Evolutionary conservation across 1,140 invertebrate genomes (phyloP).

Genomic region (Cyclargus thomasi): DNA sequence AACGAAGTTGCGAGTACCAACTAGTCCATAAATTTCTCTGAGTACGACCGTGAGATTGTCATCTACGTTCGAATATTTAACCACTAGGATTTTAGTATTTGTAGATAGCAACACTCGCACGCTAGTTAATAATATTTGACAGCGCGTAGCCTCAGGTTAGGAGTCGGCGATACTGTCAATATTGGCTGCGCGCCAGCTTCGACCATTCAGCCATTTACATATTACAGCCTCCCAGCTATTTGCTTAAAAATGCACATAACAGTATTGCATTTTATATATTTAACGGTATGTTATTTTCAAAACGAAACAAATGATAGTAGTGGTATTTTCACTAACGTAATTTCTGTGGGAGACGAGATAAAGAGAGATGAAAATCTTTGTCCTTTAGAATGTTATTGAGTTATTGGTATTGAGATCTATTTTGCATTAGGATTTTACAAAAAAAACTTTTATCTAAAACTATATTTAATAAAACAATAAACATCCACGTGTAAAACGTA

Average conservation of each 20-base stretch:
- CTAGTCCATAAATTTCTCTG: too few species aligned
- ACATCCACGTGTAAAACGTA: neutral
- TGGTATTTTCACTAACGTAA: too few species aligned
- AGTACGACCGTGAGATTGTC: too few species aligned
- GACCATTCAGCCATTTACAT: slow-evolving; percentile 42
- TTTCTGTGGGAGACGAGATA: too few species aligned
- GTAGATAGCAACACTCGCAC: slow-evolving; percentile 1
- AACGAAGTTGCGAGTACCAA: too few species aligned
- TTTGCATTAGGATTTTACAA: too few species aligned
- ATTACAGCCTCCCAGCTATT: slow-evolving; percentile 25
- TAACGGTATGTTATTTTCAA: neutral
- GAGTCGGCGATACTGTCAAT: slow-evolving; percentile 55
- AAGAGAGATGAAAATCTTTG: too few species aligned
- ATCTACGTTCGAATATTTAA: too few species aligned
- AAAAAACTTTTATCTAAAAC: too few species aligned
- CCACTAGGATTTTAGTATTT: neutral
- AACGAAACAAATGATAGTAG: neutral
- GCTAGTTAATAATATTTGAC: slow-evolving; percentile 19
- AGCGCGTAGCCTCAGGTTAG: slow-evolving; percentile 17
- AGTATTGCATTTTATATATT: neutral
- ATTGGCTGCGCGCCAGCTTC: slow-evolving; percentile 53
- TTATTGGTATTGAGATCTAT: too few species aligned
- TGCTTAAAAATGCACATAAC: neutral
- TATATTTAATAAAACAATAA: neutral
- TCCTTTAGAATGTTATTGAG: too few species aligned